Evolutionary conservation across 2,113 vertebrate genomes (phyloP).

Genomic region (Erpornis zantholeuca): DNA sequence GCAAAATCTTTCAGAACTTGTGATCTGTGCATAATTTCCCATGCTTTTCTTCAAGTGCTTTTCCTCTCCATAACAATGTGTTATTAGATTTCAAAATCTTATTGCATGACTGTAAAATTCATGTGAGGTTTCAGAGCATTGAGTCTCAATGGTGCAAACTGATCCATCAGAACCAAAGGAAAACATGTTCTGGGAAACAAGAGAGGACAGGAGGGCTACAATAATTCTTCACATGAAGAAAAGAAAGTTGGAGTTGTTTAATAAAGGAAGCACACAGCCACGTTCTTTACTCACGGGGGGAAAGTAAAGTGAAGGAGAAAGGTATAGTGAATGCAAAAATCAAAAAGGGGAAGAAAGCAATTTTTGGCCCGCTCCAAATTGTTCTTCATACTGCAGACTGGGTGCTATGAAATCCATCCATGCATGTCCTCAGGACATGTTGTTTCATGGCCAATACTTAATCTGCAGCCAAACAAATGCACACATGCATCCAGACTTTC

Average conservation of each 20-base stretch:
- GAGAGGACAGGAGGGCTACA: not conserved
- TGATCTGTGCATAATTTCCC: not conserved
- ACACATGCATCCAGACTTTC: not conserved
- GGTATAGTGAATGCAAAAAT: not conserved
- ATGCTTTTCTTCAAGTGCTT: not conserved
- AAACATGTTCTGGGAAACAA: not conserved
- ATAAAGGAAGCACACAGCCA: not conserved
- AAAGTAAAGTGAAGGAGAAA: not conserved
- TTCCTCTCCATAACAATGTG: constrained; percentile 20
- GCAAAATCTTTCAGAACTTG: constrained; percentile 15
- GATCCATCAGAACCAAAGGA: not conserved
- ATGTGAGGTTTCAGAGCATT: not conserved
- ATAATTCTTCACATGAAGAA: not conserved
- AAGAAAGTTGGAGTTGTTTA: not conserved
- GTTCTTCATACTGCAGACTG: not conserved
- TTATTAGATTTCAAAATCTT: constrained; percentile 27
- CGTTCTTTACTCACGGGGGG: not conserved
- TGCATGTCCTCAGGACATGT: not conserved
- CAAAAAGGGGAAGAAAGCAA: not conserved
- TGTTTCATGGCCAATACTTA: not conserved
- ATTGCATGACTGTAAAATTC: not conserved
- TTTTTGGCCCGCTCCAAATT: not conserved
- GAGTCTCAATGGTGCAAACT: not conserved
- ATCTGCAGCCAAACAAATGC: not conserved
- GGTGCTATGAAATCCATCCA: not conserved